Percentiles rank a stretch among this genome's conserved stretches.
These are phyloP conservation scores for Liparis tanakae DNA, from an alignment of 2,797 vertebrate genomes.

Conservation along the genomic window DNA sequence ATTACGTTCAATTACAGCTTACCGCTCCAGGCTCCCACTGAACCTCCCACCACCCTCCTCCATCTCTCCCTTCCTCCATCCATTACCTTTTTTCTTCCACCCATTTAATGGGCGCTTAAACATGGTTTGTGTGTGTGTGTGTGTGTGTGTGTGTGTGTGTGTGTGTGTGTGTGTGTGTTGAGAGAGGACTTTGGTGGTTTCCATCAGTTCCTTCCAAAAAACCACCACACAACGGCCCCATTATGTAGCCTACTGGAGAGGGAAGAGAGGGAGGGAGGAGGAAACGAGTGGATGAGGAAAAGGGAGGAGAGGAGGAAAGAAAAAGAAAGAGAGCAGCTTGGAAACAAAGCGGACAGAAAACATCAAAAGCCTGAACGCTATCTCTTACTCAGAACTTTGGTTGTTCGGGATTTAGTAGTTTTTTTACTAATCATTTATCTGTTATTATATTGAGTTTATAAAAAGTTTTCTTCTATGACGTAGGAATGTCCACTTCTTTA, in stretches of 20 bases:
- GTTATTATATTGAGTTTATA: not conserved
- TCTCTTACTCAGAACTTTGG: slow-evolving; percentile 9
- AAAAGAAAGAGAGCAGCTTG: slow-evolving; percentile 14
- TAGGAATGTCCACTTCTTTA: slow-evolving; percentile 1
- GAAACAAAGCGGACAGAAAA: slow-evolving; percentile 36
- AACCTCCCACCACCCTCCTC: slow-evolving; percentile 51
- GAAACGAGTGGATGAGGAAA: slow-evolving; percentile 23
- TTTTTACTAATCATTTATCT: not conserved
- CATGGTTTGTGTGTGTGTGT: slow-evolving; percentile 23
- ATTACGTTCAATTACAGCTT: slow-evolving; percentile 79
- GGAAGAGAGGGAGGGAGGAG: slow-evolving; percentile 54
- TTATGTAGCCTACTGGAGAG: slow-evolving; percentile 74
- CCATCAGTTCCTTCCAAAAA: slow-evolving; percentile 77
- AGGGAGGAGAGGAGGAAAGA: slow-evolving; percentile 12
- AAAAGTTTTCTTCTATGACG: not conserved
- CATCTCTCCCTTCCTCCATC: slow-evolving; percentile 57
- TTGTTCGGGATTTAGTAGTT: slow-evolving; percentile 1
- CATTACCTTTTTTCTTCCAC: slow-evolving; percentile 76
- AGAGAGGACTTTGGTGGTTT: slow-evolving; percentile 72
- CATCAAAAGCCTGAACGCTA: slow-evolving; percentile 3
- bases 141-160: slow-evolving; percentile 25
- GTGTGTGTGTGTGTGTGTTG: slow-evolving; percentile 38
- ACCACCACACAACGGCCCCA: slow-evolving; percentile 76
- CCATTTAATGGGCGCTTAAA: slow-evolving; percentile 58
- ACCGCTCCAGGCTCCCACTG: slow-evolving; percentile 66